Evolutionary conservation across 2,113 vertebrate genomes (phyloP), one percentile per base, ranked within the genome.

Genomic region (Trematocara variabile): DNA sequence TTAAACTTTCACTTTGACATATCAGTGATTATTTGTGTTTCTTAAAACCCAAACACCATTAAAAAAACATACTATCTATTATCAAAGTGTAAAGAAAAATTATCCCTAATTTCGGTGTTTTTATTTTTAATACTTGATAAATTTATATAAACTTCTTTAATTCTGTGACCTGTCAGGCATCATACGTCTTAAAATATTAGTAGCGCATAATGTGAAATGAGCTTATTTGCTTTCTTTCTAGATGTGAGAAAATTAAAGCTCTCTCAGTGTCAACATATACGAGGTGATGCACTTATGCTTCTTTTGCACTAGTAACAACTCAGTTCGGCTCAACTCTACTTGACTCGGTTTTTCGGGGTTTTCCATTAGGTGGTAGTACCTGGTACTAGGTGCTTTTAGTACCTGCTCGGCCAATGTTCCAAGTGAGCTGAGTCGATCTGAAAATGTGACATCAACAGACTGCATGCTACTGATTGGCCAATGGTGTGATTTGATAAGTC

Each of bases 1-100:
- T 77, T 41, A 44, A 52, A 25, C 11, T 65, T 86, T 30, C 18
- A 73, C 65, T 41, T 50, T 75, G 55, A 60, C 5, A 80, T 84
- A 87, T 77, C 81, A 80, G 82, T 37, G 82, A 79, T 54, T 87
- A 79, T 77, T 79, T 16, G 53, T 85, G 28, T 80, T 60, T 80
- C 12, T 75, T 80, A 80, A 60, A 6, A 84, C 14, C 30, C 8
- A 65, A 82, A 82, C 3, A 4, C 25, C 28, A 73, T 22, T 28
- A n/a, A 22, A 39, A 25, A 37, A 12, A 9, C 44, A 50, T 56
- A 65, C 33, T 5, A 8, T 73, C 22, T 79, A 20, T 28, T 37
- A 14, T 82, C 33, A 55, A 34, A 78, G 18, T 83, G 54, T 4
- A 78, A 80, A 44, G 5, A 37, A 81, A 34, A 58, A 20, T 14